A percentile compares a stretch with the other conserved stretches of the same genome.
Conservation (phyloP, 2,888 invertebrate genomes). For the Philopedon plagiatum region DNA sequence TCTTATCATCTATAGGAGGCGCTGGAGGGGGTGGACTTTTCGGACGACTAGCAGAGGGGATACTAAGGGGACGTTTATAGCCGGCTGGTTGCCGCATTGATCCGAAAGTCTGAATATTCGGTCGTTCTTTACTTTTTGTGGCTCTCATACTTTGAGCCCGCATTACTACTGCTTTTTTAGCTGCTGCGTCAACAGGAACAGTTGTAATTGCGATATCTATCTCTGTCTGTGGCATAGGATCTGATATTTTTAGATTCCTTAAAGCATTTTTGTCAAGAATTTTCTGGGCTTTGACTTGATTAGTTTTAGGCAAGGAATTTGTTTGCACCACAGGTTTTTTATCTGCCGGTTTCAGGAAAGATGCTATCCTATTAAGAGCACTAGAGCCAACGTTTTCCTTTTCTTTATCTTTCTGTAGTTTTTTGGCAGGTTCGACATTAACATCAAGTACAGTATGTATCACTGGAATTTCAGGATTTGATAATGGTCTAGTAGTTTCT, state of each 20-base stretch:
- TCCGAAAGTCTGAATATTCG: slow-evolving; percentile 82
- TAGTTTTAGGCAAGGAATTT: slow-evolving; percentile 73
- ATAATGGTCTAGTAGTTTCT: slow-evolving; percentile 67
- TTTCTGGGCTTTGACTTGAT: slow-evolving; percentile 75
- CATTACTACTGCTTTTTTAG: slow-evolving; percentile 75
- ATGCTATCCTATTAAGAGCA: slow-evolving; percentile 80
- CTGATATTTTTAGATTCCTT: slow-evolving; percentile 85
- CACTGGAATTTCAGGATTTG: slow-evolving; percentile 65
- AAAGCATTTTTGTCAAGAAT: slow-evolving; percentile 80
- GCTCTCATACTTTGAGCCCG: slow-evolving; percentile 88
- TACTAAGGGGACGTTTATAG: slow-evolving; percentile 81
- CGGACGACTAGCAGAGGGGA: slow-evolving; percentile 77
- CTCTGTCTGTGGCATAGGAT: slow-evolving; percentile 82
- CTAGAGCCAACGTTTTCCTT: slow-evolving; percentile 70
- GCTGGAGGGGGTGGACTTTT: slow-evolving; percentile 84
- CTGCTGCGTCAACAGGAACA: slow-evolving; percentile 73
- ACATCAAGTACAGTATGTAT: slow-evolving; percentile 51
- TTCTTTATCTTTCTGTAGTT: slow-evolving; percentile 68
- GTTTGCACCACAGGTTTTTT: slow-evolving; percentile 72
- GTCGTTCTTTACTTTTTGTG: slow-evolving; percentile 67
- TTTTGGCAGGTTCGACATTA: slow-evolving; percentile 43
- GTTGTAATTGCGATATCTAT: slow-evolving; percentile 75
- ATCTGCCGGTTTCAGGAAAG: slow-evolving; percentile 78
- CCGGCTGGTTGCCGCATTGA: slow-evolving; percentile 84
- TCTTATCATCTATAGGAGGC: slow-evolving; percentile 69